These are phyloP conservation scores for Elymnias hypermnestra DNA, from an alignment of 1,140 invertebrate genomes.

Conservation along the genomic window DNA sequence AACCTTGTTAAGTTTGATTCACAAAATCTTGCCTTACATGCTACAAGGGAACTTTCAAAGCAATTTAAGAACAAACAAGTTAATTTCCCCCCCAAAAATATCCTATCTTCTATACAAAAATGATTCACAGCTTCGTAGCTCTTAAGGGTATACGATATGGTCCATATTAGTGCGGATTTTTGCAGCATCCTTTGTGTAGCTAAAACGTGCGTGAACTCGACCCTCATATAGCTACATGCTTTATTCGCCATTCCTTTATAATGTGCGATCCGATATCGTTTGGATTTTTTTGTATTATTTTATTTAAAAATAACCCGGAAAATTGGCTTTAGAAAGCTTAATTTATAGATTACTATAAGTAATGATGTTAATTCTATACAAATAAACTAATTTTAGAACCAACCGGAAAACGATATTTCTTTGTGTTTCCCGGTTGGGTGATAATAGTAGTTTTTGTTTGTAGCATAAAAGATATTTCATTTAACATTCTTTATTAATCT, in stretches of 20 bases:
- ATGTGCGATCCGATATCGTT: background rate
- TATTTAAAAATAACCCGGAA: too few species aligned
- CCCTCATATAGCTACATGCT: constrained; percentile 1
- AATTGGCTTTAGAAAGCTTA: too few species aligned
- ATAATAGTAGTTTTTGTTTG: too few species aligned
- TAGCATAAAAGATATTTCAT: too few species aligned
- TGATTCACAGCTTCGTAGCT: background rate
- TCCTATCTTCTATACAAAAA: constrained; percentile 1
- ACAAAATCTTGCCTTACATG: constrained; percentile 4
- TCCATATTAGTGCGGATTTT: background rate
- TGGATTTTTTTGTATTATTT: background rate
- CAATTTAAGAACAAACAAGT: constrained; percentile 15
- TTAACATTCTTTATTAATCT: too few species aligned
- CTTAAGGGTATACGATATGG: background rate
- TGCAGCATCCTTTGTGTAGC: background rate
- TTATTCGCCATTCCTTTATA: background rate
- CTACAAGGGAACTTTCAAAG: constrained; percentile 10
- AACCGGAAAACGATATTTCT: too few species aligned
- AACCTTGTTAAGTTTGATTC: constrained; percentile 1
- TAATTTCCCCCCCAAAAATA: constrained; percentile 16
- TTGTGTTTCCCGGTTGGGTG: too few species aligned
- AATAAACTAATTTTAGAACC: too few species aligned
- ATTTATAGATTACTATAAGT: too few species aligned
- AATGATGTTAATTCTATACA: too few species aligned
- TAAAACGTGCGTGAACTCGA: constrained; percentile 11